These are phyloP conservation scores for Bubo bubo DNA, from an alignment of 2,113 vertebrate species.

Conservation along the genomic window DNA sequence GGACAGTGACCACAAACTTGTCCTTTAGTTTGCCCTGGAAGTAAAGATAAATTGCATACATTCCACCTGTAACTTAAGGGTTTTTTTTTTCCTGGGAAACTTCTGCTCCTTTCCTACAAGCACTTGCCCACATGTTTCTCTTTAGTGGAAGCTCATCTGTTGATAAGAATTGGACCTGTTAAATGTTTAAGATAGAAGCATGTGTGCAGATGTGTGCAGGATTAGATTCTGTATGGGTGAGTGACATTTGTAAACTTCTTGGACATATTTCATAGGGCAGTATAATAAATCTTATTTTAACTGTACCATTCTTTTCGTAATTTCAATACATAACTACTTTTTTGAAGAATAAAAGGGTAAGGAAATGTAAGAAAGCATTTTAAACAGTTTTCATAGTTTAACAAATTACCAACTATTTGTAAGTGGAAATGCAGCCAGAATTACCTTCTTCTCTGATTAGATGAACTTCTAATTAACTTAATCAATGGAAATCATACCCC, in stretches of 20 bases:
- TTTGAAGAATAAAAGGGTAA: background rate
- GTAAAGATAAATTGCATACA: background rate
- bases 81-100: background rate
- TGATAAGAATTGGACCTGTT: background rate
- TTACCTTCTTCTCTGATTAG: background rate
- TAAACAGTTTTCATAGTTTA: background rate
- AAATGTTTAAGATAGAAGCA: background rate
- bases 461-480: background rate
- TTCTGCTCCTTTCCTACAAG: background rate
- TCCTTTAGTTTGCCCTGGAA: background rate
- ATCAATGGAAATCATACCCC: background rate
- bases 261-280: background rate
- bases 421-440: background rate
- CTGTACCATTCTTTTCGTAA: background rate
- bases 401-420: background rate
- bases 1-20: background rate
- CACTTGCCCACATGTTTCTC: background rate
- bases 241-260: background rate
- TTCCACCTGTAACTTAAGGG: background rate
- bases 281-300: background rate
- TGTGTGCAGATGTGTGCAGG: background rate
- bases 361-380: background rate
- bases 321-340: background rate
- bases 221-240: background rate
- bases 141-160: background rate